Base-by-base conservation (phyloP, 2,888 invertebrate genomes). In the Drosophila macrospina region DNA sequence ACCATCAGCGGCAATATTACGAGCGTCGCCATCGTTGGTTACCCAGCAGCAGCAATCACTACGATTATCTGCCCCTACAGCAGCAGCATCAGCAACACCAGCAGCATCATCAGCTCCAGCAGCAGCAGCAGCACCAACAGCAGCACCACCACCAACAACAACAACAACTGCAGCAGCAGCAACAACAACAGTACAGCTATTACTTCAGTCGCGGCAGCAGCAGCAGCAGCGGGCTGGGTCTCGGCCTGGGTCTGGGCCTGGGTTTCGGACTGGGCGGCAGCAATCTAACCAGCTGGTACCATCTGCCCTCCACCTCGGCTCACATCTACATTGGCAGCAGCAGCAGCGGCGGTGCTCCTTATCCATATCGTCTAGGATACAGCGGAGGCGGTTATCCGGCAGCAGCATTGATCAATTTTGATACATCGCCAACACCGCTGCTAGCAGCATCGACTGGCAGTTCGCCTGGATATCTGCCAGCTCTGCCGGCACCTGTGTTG, bases 241-340 rank as follows among this genome's bases (percentile, higher is more conserved):
- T 87, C 32, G 88, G 84, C 44, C 56, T 79, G 56, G 80, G 79
- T 0, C 57, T 84, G 69, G 85, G 88, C 73, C 69, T 85, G 72
- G 85, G 85, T 63, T 86, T 87, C 73, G 88, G 84, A 66, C 75
- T 86, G 74, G 88, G 88, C 88, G 73, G 84, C 80, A 82, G 85
- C 65, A 87, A 82, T 37, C 57, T 85, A 54, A 57, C 68, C 75
- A 80, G 83, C 79, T 86, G 88, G 82, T 80, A 88, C 55, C 64
- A 86, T 60, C 72, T 90, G 71, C 89, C 89, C 66, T 85, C 83
- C 36, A 87, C 87, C 11, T 88, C 90, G 80, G 90, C 89, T 6
- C 90, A 90, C 59, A 84, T 89, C 13, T 90, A 88, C 11, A 88
- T 89, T n/a, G 85, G 87, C 56, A 89, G 86, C 76, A 87, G 82